phyloP scores from a whole-genome alignment of 2,888 invertebrate species.

The Nymphalis polychloros region DNA sequence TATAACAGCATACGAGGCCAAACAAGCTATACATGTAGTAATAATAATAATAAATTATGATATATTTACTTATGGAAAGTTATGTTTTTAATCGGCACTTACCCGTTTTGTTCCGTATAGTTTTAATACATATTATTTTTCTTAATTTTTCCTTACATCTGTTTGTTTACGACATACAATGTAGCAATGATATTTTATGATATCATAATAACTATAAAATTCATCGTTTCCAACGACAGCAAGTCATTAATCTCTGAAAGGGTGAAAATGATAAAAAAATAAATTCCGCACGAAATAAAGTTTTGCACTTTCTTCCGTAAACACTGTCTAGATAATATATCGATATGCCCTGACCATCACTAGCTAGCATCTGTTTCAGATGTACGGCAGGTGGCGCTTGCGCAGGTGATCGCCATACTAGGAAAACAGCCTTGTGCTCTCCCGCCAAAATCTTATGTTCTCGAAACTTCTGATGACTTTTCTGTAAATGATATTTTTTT shows the following conservation, averaged over 20 bases:
- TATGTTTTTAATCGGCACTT: no score
- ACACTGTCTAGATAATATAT: slow-evolving; percentile 31
- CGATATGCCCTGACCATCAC: slow-evolving; percentile 48
- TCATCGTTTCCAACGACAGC: not conserved
- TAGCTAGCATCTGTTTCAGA: slow-evolving; percentile 78
- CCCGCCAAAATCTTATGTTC: slow-evolving; percentile 66
- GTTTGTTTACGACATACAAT: no score
- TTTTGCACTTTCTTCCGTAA: slow-evolving; percentile 20
- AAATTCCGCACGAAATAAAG: not conserved
- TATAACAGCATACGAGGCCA: no score
- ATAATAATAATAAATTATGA: no score
- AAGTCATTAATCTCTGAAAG: slow-evolving; percentile 8
- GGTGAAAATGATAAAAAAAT: slow-evolving; percentile 11
- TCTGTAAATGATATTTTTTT: not conserved
- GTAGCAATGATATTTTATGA: not conserved
- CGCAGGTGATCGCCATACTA: slow-evolving; percentile 77
- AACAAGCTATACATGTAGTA: no score
- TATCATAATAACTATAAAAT: not conserved
- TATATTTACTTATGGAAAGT: no score
- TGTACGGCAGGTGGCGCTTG: slow-evolving; percentile 71
- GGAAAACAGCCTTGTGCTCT: slow-evolving; percentile 59
- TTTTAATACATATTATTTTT: no score
- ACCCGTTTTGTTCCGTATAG: no score
- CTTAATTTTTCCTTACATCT: no score
- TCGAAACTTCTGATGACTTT: slow-evolving; percentile 43